Evolutionary conservation across 2,113 vertebrate species (phyloP).

Genomic region (Cyprinodon brontotheroides): DNA sequence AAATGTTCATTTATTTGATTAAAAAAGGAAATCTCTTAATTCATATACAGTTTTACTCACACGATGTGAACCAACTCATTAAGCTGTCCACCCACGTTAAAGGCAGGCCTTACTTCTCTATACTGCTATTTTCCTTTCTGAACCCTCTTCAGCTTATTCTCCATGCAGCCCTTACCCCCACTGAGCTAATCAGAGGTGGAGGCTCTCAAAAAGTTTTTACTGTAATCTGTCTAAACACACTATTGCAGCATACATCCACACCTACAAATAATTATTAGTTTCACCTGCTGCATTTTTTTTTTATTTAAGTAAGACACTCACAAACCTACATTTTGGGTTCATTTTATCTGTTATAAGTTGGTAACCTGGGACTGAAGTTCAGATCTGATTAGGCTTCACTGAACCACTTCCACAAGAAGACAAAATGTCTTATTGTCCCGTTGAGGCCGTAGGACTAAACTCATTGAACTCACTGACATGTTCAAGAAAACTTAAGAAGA

Average conservation of each 20-base stretch:
- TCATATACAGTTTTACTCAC: slow-evolving; percentile 5
- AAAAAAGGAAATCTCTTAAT: slow-evolving; percentile 6
- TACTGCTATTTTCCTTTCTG: slow-evolving; percentile 57
- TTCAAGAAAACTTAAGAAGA: too few relatives aligned
- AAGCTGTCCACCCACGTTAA: slow-evolving; percentile 49
- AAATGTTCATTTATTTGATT: background rate
- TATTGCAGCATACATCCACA: slow-evolving; percentile 19
- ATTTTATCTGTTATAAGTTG: too few relatives aligned
- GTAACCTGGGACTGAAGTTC: too few relatives aligned
- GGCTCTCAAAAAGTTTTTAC: slow-evolving; percentile 37
- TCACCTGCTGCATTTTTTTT: slow-evolving; percentile 18
- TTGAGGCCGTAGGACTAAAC: too few relatives aligned
- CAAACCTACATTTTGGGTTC: background rate
- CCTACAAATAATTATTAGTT: slow-evolving; percentile 26
- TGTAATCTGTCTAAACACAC: slow-evolving; percentile 55
- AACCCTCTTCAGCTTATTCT: slow-evolving; percentile 41
- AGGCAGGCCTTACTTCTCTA: slow-evolving; percentile 28
- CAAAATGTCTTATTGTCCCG: too few relatives aligned
- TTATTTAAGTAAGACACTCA: background rate
- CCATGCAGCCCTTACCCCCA: slow-evolving; percentile 43
- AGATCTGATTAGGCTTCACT: too few relatives aligned
- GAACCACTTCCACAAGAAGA: too few relatives aligned
- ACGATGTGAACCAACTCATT: slow-evolving; percentile 31
- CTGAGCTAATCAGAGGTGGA: slow-evolving; percentile 68
- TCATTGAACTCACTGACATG: too few relatives aligned